Conservation (phyloP, 2,113 vertebrate genomes). For the Platanista minor region DNA sequence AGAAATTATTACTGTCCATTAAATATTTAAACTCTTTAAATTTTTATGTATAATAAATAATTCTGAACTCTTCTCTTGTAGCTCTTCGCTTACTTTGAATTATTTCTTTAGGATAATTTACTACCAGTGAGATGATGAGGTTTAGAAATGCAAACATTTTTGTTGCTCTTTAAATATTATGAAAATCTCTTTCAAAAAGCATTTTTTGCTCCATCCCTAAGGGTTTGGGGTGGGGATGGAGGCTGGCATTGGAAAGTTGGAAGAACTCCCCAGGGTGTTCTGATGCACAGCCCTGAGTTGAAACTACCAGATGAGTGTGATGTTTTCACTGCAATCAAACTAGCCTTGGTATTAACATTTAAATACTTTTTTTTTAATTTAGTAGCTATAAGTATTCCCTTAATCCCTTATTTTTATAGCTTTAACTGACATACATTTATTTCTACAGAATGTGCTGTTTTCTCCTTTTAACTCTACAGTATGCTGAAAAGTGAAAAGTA, state of each 20-base stretch:
- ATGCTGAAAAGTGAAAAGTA: neutral
- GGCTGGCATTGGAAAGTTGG: neutral
- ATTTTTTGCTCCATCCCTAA: neutral
- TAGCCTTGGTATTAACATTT: neutral
- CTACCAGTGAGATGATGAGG: neutral
- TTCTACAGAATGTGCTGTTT: neutral
- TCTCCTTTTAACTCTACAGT: neutral
- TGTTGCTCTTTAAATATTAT: neutral
- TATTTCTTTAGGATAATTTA: constrained; percentile 10
- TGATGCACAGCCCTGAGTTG: neutral
- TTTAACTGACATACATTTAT: neutral
- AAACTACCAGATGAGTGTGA: neutral
- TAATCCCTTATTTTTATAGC: neutral
- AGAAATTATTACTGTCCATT: neutral
- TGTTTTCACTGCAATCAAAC: neutral
- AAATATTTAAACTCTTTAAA: neutral
- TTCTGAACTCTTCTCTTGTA: neutral
- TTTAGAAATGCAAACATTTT: neutral
- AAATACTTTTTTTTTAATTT: neutral
- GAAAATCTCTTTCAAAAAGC: constrained; percentile 8
- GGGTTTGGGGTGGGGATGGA: neutral
- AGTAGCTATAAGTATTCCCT: neutral
- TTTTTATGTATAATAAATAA: constrained; percentile 29
- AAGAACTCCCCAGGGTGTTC: neutral
- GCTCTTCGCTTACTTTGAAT: neutral